Conservation (phyloP, 2,113 vertebrate genomes). For the Nettapus auritus region DNA sequence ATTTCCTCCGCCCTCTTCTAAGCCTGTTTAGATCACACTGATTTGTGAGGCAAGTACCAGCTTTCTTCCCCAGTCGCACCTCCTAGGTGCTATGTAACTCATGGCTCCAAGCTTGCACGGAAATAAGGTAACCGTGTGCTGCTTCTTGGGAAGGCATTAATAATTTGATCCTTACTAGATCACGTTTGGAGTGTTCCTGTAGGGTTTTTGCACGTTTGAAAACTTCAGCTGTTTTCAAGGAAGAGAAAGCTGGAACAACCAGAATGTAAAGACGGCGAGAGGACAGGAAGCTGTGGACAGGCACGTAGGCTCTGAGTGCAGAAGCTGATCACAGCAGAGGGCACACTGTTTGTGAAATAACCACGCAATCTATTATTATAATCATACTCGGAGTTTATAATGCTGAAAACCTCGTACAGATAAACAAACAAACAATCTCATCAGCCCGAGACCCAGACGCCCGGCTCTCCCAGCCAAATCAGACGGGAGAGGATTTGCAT, state of each 20-base stretch:
- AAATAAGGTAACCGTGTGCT: not conserved
- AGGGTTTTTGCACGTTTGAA: not conserved
- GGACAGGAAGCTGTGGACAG: not conserved
- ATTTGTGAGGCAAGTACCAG: constrained; percentile 1
- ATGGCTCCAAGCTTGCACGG: not conserved
- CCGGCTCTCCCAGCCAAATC: constrained; percentile 31
- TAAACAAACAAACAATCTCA: constrained; percentile 51
- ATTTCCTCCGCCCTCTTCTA: not conserved
- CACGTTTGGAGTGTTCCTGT: not conserved
- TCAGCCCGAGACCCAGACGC: constrained; percentile 6
- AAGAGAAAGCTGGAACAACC: not conserved
- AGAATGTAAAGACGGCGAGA: not conserved
- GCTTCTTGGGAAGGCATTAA: not conserved
- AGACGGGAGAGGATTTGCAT: constrained; percentile 8
- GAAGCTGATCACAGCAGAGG: constrained; percentile 9
- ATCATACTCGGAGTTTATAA: constrained; percentile 12
- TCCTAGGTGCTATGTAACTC: not conserved
- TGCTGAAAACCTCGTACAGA: not conserved
- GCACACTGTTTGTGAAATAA: constrained; percentile 21
- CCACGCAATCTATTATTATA: constrained; percentile 21
- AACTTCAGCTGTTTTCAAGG: not conserved
- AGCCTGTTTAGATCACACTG: not conserved
- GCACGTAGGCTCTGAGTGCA: not conserved
- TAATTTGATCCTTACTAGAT: not conserved
- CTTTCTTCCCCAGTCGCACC: not conserved